Base-by-base conservation (phyloP, 2,888 invertebrate genomes). In the Theristus sp. region DNA sequence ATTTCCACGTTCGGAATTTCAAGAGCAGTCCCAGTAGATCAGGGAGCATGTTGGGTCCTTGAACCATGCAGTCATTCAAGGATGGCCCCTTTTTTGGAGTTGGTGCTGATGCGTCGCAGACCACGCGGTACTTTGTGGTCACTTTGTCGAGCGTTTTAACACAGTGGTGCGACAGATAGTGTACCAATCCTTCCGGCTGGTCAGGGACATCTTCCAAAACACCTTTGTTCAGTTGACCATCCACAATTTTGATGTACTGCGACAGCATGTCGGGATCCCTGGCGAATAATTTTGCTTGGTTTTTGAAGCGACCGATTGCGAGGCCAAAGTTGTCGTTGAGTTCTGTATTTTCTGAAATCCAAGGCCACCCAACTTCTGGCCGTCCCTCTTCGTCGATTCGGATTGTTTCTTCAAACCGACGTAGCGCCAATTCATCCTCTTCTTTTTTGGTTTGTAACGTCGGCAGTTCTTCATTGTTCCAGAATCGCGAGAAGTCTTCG, bases 91-190 rank as follows among this genome's bases (percentile, higher is more conserved):
- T 56, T 62, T 60, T 56, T 17, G 59, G 13, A 2, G 17, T 0
- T 46, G 25, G 20, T 0, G 66, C 63, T 1, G 64, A 64, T 1
- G 61, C 67, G 56, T 67, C 66, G n/a, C 46, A 64, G 1, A 67
- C 67, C n/a, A 66, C 63, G 1, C 67, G 57, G 0, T 66, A 56
- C 38, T 67, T 66, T 1, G 67, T 67, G 0, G 61, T 64, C 1
- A 63, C 57, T 17, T 61, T 60, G 2, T 27, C 20, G 1, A 26
- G 49, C 28, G 62, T 66, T 53, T 64, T 58, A 17, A 67, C 63
- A 1, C 64, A 61, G 2, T 64, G 67, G 46, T 67, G 66, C 17
- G 63, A 58, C 0, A 67, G 29, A 55, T 65, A 67, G 52, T 65
- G 65, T 24, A 61, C 52, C 38, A 13, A 20, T 38, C 38, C 38